Base-by-base conservation (phyloP, 2,888 invertebrate genomes). In the Dryocosmus kuriphilus region DNA sequence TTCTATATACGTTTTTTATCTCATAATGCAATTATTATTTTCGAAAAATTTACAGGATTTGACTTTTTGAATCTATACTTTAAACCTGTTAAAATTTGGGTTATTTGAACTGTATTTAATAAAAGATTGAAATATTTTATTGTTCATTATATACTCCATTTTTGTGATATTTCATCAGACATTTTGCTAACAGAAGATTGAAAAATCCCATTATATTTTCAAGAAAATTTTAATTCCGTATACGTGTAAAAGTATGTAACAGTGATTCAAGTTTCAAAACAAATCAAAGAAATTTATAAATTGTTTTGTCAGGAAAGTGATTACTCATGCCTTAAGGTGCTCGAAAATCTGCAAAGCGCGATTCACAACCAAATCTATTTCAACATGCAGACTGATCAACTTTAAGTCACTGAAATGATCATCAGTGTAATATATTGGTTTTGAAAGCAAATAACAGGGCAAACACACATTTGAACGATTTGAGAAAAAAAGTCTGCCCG, bases 281-380 rank as follows among this genome's bases (percentile, higher is more conserved):
- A 27, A 16, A 6, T 41, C 1, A 27, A 67, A 9, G 11, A n/a
- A n/a, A 5, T 30, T 5, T 16, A 27, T n/a, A 30, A 24, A 65
- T 41, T 71, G 51, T 71, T 71, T 71, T 51, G 51, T 32, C 71
- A 71, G 71, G 6, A 71, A 71, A 51, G 51, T 16, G 27, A 27
- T 9, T 38, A 41, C 9, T 5, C 41, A 32, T 35, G 41, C 14
- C 24, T 14, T 67, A 51, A 30, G 51, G 32, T 27, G 5, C 7
- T 71, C 14, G 2, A 30, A n/a, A 51, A 32, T 27, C 30, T 19
- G n/a, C 19, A 71, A 30, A 65, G 22, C 2, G 14, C 4, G 24
- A 30, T 30, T 51, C 16, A n/a, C 27, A 71, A 27, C 16, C 41
- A 16, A n/a, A 19, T 22, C 11, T 2, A 55, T 55, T 55, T 55